Evolutionary conservation across 2,888 invertebrate species (phyloP), one percentile per base, ranked within the genome.

Genomic region (Dastarcus helophoroides): DNA sequence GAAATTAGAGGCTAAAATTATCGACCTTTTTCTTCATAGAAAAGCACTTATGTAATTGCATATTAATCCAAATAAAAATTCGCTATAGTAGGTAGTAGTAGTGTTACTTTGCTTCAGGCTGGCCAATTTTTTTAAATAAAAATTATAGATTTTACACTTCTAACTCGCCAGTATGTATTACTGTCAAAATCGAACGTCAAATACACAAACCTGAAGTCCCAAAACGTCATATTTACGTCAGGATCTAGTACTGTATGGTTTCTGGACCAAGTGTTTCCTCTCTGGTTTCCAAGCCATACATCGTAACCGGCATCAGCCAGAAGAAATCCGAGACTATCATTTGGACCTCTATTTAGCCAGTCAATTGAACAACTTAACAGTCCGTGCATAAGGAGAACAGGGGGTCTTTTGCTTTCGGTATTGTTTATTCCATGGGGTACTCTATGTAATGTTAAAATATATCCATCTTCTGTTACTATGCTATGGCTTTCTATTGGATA

Each of bases 221-320:
- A 60, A 35, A 40, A 60, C 8, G n/a, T n/a, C n/a, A n/a, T n/a
- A n/a, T n/a, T n/a, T n/a, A n/a, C n/a, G n/a, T n/a, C 33, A 3
- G 33, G 24, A 25, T 29, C 35, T 60, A 47, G 32, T 2, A 54
- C 52, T 2, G 40, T 40, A 40, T 73, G 73, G 4, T 47, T 50
- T 17, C 56, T 54, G 12, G 64, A 61, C 45, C 68, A 73, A 2
- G 57, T 59, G 42, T 67, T 72, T 6, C 74, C 75, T 16, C 75
- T 56, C 22, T 57, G 55, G 41, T 75, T 76, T 2, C 38, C 40
- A 10, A 48, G 26, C 46, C 48, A 48, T 17, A 48, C 39, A 26
- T 48, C 46, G 19, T 45, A 46, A 17, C 48, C 48, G 26, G 22
- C 30, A 29, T 48, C 47, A 3, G 40, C 41, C 9, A 48, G 29